phyloP scores from a whole-genome alignment of 30 jellyfish, hydroid and myxozoan genomes.

The Turritopsis rubra region DNA sequence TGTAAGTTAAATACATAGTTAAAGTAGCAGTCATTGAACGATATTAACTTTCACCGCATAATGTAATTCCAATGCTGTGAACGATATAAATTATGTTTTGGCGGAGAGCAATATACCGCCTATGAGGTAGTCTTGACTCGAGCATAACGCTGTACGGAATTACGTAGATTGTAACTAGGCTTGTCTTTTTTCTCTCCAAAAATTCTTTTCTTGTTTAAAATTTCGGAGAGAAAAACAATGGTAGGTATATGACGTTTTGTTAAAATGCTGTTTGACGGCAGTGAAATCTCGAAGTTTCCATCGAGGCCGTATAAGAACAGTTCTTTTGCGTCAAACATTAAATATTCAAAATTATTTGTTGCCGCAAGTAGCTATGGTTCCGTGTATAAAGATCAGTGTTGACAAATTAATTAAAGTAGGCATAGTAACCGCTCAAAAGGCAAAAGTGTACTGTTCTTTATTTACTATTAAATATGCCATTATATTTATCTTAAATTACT shows the following conservation, averaged over 20 bases:
- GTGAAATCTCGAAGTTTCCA: not conserved
- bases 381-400: not conserved
- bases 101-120: not conserved
- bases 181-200: not conserved
- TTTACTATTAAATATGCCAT: no score
- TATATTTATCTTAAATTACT: no score
- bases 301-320: not conserved
- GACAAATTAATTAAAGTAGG: not conserved
- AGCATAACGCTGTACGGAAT: no score
- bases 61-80: not conserved
- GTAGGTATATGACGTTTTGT: no score
- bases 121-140: not conserved
- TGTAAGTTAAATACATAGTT: no score
- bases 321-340: not conserved
- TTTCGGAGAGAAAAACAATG: not conserved
- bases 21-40: not conserved
- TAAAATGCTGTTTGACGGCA: no score
- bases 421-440: not conserved
- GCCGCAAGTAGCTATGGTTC: not conserved
- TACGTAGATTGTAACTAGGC: not conserved
- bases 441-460: no score
- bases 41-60: not conserved
- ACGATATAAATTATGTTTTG: not conserved
- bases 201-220: no score
- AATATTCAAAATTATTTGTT: not conserved